These are phyloP conservation scores for Hemichromis elongatus DNA, from an alignment of 2,113 vertebrate species.

Conservation along the genomic window DNA sequence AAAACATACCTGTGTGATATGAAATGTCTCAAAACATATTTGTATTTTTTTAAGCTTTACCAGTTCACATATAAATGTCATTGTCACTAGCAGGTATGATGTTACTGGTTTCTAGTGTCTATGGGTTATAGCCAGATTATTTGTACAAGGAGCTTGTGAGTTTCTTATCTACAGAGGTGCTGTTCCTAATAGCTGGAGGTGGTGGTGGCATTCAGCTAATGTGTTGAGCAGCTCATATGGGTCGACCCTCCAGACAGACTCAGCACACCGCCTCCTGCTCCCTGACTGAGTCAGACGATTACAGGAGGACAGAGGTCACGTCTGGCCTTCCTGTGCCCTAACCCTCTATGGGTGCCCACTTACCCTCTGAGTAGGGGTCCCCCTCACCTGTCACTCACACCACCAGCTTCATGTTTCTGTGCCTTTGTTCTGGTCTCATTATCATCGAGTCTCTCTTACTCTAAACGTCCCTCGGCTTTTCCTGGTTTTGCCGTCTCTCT, in stretches of 20 bases:
- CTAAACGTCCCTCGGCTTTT: neutral
- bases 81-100: neutral
- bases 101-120: neutral
- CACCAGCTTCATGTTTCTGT: neutral
- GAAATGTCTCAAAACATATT: neutral
- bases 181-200: conserved; percentile 22
- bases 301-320: conserved; percentile 54
- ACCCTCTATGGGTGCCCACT: conserved; percentile 66
- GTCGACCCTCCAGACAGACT: conserved; percentile 45
- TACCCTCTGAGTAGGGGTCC: conserved; percentile 67
- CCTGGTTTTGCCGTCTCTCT: neutral
- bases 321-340: conserved; percentile 63
- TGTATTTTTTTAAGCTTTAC: neutral
- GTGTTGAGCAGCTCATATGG: conserved; percentile 18
- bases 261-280: conserved; percentile 21
- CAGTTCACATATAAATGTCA: neutral
- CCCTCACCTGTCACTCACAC: conserved; percentile 53
- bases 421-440: neutral
- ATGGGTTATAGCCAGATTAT: conserved; percentile 14
- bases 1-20: neutral
- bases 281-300: conserved; percentile 57
- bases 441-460: neutral
- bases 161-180: conserved; percentile 18
- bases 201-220: neutral
- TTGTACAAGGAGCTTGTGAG: conserved; percentile 7